A percentile compares a stretch with the other conserved stretches of the same genome.
These are phyloP conservation scores for Hymenopus coronatus DNA, from an alignment of 2,888 invertebrate genomes.

Conservation along the genomic window DNA sequence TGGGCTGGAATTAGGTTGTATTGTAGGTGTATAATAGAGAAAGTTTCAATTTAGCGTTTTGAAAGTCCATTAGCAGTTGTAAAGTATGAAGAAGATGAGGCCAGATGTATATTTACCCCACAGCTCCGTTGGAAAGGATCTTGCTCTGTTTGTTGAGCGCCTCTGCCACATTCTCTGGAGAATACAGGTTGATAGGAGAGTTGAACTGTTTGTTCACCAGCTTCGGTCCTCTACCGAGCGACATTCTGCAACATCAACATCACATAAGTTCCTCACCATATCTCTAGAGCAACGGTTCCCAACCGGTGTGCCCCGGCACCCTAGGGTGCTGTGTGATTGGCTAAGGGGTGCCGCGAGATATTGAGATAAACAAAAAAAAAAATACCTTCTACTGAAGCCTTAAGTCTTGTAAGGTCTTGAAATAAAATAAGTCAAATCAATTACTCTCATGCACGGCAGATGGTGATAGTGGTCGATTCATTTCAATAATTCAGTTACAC, in stretches of 20 bases:
- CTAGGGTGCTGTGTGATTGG: too few relatives aligned
- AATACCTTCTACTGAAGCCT: too few relatives aligned
- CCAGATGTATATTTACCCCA: conserved; percentile 68
- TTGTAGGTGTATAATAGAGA: background rate
- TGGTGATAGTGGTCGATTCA: too few relatives aligned
- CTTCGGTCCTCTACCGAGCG: conserved; percentile 47
- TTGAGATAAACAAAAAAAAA: too few relatives aligned
- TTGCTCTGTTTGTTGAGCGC: conserved; percentile 74
- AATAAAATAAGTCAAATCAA: too few relatives aligned
- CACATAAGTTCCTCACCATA: too few relatives aligned
- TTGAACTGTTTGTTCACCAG: conserved; percentile 88
- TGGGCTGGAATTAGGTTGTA: background rate
- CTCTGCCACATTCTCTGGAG: conserved; percentile 75
- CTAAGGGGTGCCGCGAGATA: too few relatives aligned
- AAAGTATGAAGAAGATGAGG: background rate
- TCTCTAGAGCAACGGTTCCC: too few relatives aligned
- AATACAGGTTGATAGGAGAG: conserved; percentile 82
- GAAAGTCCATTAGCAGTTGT: background rate
- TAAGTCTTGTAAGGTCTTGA: too few relatives aligned
- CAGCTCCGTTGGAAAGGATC: conserved; percentile 72
- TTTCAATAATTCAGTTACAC: too few relatives aligned
- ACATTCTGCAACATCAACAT: background rate
- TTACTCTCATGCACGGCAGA: too few relatives aligned
- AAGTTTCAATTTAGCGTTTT: background rate
- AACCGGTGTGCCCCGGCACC: too few relatives aligned